A percentile compares a stretch with the other conserved stretches of the same genome.
Conservation (phyloP, 53 echinoderm and acorn worm species). For the Henricia sp. region DNA sequence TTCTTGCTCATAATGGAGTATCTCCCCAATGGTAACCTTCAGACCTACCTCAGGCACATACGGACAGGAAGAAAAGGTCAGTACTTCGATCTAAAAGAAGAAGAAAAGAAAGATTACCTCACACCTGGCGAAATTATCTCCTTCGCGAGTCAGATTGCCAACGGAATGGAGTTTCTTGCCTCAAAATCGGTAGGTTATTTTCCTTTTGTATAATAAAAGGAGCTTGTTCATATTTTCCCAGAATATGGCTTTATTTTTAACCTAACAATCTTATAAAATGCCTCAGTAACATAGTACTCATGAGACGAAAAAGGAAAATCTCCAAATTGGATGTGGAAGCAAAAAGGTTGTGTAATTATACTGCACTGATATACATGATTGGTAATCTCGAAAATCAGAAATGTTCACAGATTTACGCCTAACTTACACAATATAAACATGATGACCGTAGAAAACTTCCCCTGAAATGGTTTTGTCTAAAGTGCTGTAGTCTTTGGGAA, state of each 20-base stretch:
- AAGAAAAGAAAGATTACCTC: conserved; percentile 67
- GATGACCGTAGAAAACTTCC: too few species aligned
- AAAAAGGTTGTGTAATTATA: too few species aligned
- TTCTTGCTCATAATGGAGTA: conserved; percentile 85
- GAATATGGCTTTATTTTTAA: neutral
- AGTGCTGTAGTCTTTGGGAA: too few species aligned
- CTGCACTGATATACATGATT: too few species aligned
- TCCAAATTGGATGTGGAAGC: neutral
- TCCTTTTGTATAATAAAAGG: neutral
- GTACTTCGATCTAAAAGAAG: conserved; percentile 53
- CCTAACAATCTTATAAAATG: too few species aligned
- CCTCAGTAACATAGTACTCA: neutral
- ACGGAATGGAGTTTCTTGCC: conserved; percentile 81
- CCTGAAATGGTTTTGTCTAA: too few species aligned
- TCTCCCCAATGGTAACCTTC: conserved; percentile 82
- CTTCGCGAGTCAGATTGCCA: conserved; percentile 80
- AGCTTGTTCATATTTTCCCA: neutral
- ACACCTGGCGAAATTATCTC: conserved; percentile 73
- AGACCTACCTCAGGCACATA: conserved; percentile 73
- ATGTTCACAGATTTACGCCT: too few species aligned
- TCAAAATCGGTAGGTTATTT: conserved; percentile 70
- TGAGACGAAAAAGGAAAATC: neutral
- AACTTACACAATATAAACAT: too few species aligned
- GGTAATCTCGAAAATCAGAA: too few species aligned
- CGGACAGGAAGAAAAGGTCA: conserved; percentile 53